Evolutionary conservation across 2,888 invertebrate species (phyloP), one percentile per base, ranked within the genome.

Genomic region (Cantharis rufa): DNA sequence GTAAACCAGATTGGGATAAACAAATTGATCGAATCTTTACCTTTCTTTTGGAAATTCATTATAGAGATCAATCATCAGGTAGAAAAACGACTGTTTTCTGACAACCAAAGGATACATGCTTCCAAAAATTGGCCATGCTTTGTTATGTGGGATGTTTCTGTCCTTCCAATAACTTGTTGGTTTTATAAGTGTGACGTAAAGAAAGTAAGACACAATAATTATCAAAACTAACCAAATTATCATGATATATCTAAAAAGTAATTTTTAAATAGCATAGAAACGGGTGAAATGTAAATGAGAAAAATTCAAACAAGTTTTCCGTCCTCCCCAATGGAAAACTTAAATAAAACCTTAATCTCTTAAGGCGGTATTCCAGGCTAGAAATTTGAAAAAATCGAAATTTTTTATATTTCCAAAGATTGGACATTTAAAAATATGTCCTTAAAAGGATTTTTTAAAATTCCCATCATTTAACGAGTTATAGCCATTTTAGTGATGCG

Each of bases 141-240:
- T 80, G 3, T 18, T 64, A 28, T 78, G 64, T 2, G 27, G 61
- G 5, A 78, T 13, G 11, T 61, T 27, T 21, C 62, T 69, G 1
- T 72, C 61, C 69, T 72, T 66, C 77, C 77, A 78, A 15, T 66
- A 70, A 15, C 15, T 27, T 13, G 64, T 27, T n/a, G 77, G 77
- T 88, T 75, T 89, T 88, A 1, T 91, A 85, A 1, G 87, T 85
- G 13, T 89, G 89, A 78, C 3, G 21, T 74, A 74, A 24, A 74
- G 9, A 90, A 91, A 72, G 15, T 18, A 70, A 15, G 13, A 15
- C 3, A 63, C 5, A 9, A 66, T 15, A 10, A 11, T 9, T 1
- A n/a, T 3, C 10, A 63, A 16, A 21, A 74, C 13, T 24, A 69
- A 28, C 74, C 74, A 74, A 13, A 61, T 15, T 70, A 74, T 70